phyloP scores from a whole-genome alignment of 2,888 invertebrate genomes.

The Eledona agricola region DNA sequence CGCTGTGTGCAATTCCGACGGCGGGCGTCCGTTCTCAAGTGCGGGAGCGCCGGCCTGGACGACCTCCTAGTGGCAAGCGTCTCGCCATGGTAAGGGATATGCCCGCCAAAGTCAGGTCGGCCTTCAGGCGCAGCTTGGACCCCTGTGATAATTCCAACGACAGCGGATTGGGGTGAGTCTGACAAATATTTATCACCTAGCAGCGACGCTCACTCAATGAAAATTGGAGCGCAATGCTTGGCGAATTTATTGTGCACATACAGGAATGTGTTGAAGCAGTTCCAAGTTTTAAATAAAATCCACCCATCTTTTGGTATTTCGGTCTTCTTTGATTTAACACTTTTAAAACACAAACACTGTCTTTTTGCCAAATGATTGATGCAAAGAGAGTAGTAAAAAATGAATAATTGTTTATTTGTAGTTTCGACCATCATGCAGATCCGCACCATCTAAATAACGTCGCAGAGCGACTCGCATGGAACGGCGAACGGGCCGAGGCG shows the following conservation, averaged over 20 bases:
- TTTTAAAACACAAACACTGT: slow-evolving; percentile 12
- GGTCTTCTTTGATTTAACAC: slow-evolving; percentile 3
- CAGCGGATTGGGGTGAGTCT: slow-evolving; percentile 79
- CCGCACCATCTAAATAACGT: slow-evolving; percentile 56
- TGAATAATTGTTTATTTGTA: slow-evolving; percentile 46
- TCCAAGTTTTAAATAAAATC: slow-evolving; percentile 26
- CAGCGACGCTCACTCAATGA: not conserved
- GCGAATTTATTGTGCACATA: slow-evolving; percentile 19
- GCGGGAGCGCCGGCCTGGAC: slow-evolving; percentile 74
- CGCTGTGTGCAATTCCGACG: slow-evolving; percentile 74
- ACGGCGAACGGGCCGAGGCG: slow-evolving; percentile 64
- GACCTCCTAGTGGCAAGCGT: slow-evolving; percentile 65
- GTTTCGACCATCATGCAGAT: slow-evolving; percentile 77
- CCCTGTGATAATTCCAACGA: slow-evolving; percentile 90
- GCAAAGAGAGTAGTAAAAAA: too few relatives aligned
- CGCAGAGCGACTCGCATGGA: slow-evolving; percentile 57
- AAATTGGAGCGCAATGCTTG: slow-evolving; percentile 7
- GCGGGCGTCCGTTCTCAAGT: slow-evolving; percentile 74
- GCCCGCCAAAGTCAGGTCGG: slow-evolving; percentile 57
- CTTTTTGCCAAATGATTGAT: too few relatives aligned
- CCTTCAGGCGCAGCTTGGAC: slow-evolving; percentile 63
- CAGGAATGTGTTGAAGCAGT: slow-evolving; percentile 22
- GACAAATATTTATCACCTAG: slow-evolving; percentile 52
- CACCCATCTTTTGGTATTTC: slow-evolving; percentile 6
- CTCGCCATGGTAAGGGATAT: slow-evolving; percentile 56